These are phyloP conservation scores for Dreissena rostriformis DNA, from an alignment of 1,140 invertebrate species.

Conservation along the genomic window DNA sequence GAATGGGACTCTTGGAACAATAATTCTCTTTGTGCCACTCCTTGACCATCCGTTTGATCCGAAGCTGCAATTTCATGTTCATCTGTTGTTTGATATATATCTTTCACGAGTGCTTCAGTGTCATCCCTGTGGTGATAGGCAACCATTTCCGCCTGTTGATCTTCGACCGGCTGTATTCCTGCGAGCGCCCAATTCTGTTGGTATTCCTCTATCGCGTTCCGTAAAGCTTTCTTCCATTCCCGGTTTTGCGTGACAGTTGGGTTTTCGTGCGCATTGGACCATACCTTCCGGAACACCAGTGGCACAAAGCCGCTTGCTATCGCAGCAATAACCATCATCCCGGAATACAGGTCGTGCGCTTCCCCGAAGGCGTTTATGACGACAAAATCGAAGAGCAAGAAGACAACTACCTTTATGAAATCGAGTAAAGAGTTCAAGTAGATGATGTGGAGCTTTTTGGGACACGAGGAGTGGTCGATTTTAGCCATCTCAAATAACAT, in stretches of 20 bases:
- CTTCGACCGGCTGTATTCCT: neutral
- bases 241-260: conserved; percentile 4
- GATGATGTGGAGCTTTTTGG: conserved; percentile 17
- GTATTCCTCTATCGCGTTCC: conserved; percentile 4
- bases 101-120: too few relatives aligned
- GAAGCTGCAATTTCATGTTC: too few relatives aligned
- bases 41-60: too few relatives aligned
- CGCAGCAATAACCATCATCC: conserved; percentile 15
- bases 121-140: too few relatives aligned
- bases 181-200: conserved; percentile 19
- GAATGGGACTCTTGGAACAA: too few relatives aligned
- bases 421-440: conserved; percentile 25
- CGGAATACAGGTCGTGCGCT: conserved; percentile 19
- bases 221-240: conserved; percentile 30
- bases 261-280: neutral
- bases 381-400: conserved; percentile 31
- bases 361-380: conserved; percentile 38
- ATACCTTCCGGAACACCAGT: conserved; percentile 24
- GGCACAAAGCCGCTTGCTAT: conserved; percentile 31
- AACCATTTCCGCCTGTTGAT: neutral
- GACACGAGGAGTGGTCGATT: conserved; percentile 24
- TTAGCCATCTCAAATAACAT: conserved; percentile 21
- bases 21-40: too few relatives aligned
- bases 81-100: too few relatives aligned
- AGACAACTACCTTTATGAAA: conserved; percentile 13